A percentile compares a stretch with the other conserved stretches of the same genome.
Evolutionary conservation across 2,797 vertebrate genomes (phyloP).

Genomic region (Thripadectes ignobilis): DNA sequence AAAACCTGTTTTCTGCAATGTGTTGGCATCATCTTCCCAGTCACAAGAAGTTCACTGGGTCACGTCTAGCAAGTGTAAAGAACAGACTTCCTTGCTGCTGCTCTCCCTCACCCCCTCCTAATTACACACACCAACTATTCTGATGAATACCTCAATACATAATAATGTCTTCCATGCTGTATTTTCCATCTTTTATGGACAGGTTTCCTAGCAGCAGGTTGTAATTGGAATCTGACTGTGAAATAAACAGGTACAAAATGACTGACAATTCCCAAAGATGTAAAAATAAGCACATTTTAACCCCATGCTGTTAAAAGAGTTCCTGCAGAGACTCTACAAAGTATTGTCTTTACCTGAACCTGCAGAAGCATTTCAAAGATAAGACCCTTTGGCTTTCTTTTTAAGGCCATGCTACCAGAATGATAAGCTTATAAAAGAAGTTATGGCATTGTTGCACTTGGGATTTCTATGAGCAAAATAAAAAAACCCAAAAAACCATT

Average conservation of each 20-base stretch:
- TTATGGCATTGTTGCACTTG: neutral
- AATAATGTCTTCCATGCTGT: neutral
- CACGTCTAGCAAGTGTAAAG: neutral
- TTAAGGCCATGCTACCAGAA: neutral
- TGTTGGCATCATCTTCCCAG: neutral
- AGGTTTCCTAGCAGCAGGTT: constrained; percentile 28
- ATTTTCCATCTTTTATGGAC: constrained; percentile 1
- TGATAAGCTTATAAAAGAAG: neutral
- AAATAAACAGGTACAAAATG: constrained; percentile 39
- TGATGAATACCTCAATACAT: neutral
- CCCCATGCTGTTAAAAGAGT: neutral
- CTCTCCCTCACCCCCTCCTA: neutral
- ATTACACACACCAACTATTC: neutral
- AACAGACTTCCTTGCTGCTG: neutral
- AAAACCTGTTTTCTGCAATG: neutral
- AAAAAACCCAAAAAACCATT: neutral
- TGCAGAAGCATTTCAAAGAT: neutral
- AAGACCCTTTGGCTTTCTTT: neutral
- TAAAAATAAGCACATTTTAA: constrained; percentile 25
- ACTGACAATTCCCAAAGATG: constrained; percentile 31
- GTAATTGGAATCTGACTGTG: constrained; percentile 12
- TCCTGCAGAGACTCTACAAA: neutral
- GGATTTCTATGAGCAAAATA: neutral
- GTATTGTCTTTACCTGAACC: neutral
- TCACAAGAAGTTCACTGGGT: neutral